Base-by-base conservation (phyloP, 1,140 invertebrate genomes). In the Diorhabda elongata region DNA sequence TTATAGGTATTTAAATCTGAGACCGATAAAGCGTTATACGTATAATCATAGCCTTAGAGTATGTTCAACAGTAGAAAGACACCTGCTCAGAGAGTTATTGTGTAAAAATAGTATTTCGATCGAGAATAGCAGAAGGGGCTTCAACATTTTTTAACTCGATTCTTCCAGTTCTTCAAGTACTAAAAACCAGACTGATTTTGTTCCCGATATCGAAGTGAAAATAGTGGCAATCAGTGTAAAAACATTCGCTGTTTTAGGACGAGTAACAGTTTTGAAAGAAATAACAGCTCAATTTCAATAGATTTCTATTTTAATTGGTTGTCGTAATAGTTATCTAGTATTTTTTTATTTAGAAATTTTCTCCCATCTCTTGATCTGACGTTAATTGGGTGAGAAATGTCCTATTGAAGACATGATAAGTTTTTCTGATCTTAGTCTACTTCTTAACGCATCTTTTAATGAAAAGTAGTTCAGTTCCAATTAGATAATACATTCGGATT, bases 1-100 rank as follows among this genome's bases (percentile, higher is more conserved):
- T 52, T 52, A 52, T 52, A 52, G 47, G 47, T 52, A 52, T 52
- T 52, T 52, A 52, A 52, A 52, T 52, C 47, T 52, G 47, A 52
- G 47, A n/a, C 47, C 47, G n/a, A 52, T 52, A 52, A 52, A n/a
- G 47, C 2, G 6, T 52, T 52, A 52, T 52, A n/a, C n/a, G n/a
- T 52, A 52, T 52, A 52, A 52, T 52, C 47, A 52, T 52, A 52
- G 47, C 47, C 47, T 52, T 52, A 52, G 47, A 52, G 47, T 6
- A 52, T n/a, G 47, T 26, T 26, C 26, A n/a, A 52, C n/a, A 52
- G n/a, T 8, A 52, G n/a, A 52, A n/a, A 52, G 6, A n/a, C 47
- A 52, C 47, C 47, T 52, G 47, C 47, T 52, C n/a, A n/a, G 6
- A 52, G 47, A 52, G n/a, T 52, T 52, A 52, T 52, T 52, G 47